These are phyloP conservation scores for Mesoclemmys tuberculata DNA, from an alignment of 2,113 vertebrate species.

Conservation along the genomic window DNA sequence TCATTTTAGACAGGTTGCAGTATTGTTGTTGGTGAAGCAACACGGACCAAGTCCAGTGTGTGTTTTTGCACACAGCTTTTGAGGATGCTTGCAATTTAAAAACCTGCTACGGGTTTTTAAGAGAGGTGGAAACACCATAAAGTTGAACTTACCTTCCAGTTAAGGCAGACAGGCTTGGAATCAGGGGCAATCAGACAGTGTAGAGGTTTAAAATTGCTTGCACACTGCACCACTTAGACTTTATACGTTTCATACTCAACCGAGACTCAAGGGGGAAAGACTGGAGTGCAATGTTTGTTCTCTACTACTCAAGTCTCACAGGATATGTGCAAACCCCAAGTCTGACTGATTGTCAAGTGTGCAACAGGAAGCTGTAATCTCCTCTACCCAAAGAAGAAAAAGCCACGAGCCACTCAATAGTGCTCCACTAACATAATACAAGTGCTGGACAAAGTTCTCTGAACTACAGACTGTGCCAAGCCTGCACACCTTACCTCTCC, in stretches of 20 bases:
- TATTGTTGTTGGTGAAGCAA: not conserved
- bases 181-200: not conserved
- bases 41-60: not conserved
- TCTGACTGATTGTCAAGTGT: conserved; percentile 37
- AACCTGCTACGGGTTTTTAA: not conserved
- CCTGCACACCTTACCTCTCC: not conserved
- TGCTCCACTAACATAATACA: not conserved
- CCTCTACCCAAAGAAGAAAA: not conserved
- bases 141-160: not conserved
- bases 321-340: conserved; percentile 8
- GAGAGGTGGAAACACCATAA: not conserved
- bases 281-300: conserved; percentile 33
- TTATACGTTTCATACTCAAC: fast-evolving
- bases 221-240: fast-evolving
- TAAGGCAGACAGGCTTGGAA: not conserved
- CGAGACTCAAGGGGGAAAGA: not conserved
- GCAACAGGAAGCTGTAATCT: not conserved
- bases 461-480: not conserved
- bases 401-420: not conserved
- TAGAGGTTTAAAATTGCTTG: not conserved
- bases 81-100: not conserved
- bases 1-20: not conserved
- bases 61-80: not conserved
- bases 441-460: not conserved
- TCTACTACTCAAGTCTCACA: not conserved